Conservation (phyloP, 2,797 vertebrate species). For the Onychomys leucogaster region DNA sequence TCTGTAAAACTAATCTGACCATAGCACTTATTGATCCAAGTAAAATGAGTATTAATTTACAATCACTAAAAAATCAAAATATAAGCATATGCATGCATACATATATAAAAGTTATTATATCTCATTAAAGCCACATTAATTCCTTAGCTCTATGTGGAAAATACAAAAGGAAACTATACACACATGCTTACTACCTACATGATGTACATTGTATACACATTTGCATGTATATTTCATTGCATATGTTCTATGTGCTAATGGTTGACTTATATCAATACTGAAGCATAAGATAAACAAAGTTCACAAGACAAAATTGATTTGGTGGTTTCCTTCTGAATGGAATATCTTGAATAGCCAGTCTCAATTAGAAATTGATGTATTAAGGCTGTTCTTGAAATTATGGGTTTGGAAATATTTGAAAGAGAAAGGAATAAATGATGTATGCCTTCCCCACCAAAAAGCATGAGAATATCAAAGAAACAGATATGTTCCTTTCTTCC, state of each 20-base stretch:
- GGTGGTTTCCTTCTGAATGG: not conserved
- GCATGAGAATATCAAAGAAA: not conserved
- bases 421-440: not conserved
- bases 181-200: not conserved
- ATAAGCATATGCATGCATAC: not conserved
- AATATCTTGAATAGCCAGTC: not conserved
- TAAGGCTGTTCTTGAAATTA: not conserved
- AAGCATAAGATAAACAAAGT: conserved; percentile 2
- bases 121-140: not conserved
- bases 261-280: not conserved
- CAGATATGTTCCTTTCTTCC: not conserved
- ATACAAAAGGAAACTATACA: not conserved
- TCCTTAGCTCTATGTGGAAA: not conserved
- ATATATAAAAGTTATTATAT: not conserved
- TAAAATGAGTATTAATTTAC: conserved; percentile 37
- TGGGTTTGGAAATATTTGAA: not conserved
- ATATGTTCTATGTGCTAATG: not conserved
- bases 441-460: not conserved
- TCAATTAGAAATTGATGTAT: not conserved
- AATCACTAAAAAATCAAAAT: not conserved
- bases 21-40: conserved; percentile 27
- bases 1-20: not conserved
- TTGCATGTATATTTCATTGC: not conserved
- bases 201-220: not conserved
- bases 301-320: not conserved